Percentiles rank a stretch among this genome's conserved stretches.
These are phyloP conservation scores for Chrysolina haemoptera DNA, from an alignment of 2,888 invertebrate species.

Conservation along the genomic window DNA sequence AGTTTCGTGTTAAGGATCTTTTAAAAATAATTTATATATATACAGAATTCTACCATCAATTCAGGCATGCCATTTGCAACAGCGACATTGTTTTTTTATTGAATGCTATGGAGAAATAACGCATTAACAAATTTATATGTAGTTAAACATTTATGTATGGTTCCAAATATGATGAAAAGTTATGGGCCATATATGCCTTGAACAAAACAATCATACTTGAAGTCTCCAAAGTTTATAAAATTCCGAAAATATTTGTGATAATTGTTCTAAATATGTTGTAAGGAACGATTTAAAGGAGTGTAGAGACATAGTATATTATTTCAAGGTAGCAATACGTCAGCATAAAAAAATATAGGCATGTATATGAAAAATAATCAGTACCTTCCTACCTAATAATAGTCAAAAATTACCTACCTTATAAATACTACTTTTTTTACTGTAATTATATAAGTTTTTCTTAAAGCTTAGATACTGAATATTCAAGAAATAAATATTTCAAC, in stretches of 20 bases:
- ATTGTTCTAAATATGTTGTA: background rate
- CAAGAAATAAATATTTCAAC: constrained; percentile 56
- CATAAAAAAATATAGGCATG: background rate
- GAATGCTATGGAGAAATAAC: too few species aligned
- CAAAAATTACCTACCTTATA: constrained; percentile 62
- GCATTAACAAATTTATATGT: too few species aligned
- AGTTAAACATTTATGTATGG: too few species aligned
- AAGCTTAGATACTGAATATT: constrained; percentile 60
- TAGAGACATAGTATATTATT: background rate
- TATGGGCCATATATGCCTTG: background rate
- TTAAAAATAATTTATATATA: background rate
- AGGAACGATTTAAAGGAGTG: constrained; percentile 43
- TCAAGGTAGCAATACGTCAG: background rate
- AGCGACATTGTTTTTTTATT: too few species aligned
- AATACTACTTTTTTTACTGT: constrained; percentile 61
- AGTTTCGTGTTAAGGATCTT: too few species aligned
- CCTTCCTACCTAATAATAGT: constrained; percentile 55
- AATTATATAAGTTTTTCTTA: constrained; percentile 55
- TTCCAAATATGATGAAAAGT: background rate
- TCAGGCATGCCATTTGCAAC: background rate
- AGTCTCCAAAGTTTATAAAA: background rate
- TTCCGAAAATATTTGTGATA: too few species aligned
- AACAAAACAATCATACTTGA: background rate
- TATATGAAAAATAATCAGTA: constrained; percentile 53
- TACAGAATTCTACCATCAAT: background rate